phyloP scores from a whole-genome alignment of 2,797 vertebrate genomes.

The Galagoides demidoff region DNA sequence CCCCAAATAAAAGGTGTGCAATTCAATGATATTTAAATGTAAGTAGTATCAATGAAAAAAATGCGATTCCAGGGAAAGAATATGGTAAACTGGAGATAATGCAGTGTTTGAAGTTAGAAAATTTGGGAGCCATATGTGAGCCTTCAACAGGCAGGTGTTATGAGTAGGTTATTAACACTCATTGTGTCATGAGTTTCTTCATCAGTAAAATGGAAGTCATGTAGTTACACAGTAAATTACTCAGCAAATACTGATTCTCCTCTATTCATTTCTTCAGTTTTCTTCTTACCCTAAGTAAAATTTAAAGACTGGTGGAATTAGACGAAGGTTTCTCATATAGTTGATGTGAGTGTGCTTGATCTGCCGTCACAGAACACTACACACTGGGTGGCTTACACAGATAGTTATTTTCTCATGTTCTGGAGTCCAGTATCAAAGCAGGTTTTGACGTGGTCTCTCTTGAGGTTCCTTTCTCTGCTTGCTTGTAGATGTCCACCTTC shows the following conservation, averaged over 20 bases:
- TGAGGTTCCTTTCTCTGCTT: background rate
- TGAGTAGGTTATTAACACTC: background rate
- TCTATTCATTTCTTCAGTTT: background rate
- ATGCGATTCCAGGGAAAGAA: background rate
- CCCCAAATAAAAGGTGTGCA: background rate
- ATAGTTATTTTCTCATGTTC: background rate
- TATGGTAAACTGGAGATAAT: background rate
- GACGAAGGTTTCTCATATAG: background rate
- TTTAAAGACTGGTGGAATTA: background rate
- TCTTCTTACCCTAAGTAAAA: background rate
- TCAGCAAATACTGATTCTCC: background rate
- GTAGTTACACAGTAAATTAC: background rate
- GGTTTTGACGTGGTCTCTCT: background rate
- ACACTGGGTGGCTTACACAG: background rate
- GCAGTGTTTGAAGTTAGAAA: background rate
- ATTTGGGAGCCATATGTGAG: background rate
- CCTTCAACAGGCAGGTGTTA: background rate
- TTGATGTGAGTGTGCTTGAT: background rate
- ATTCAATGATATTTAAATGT: background rate
- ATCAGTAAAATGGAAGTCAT: background rate
- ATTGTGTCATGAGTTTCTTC: background rate
- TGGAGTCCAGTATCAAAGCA: background rate
- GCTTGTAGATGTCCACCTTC: background rate
- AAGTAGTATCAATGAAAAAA: background rate
- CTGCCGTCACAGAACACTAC: background rate